These are phyloP conservation scores for Axinella damicornis DNA, from an alignment of 37 sponge, comb jelly and placozoan species.

Conservation along the genomic window DNA sequence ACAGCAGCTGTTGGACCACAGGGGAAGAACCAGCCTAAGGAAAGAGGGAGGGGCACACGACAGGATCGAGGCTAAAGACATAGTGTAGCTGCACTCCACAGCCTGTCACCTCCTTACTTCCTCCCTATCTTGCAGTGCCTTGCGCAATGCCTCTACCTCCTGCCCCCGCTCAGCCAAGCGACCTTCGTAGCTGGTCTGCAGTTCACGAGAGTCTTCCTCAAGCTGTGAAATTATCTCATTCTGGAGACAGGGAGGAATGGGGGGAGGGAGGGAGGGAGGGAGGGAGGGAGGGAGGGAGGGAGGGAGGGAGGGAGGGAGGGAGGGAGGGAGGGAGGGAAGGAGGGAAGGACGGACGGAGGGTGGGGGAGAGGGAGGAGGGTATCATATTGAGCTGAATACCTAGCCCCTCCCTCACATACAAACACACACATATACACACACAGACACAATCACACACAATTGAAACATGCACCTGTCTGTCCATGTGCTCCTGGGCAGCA, in stretches of 20 bases:
- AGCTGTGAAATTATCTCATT: slow-evolving; percentile 8
- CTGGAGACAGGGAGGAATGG: background rate
- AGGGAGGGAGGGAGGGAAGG: background rate
- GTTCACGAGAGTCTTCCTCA: slow-evolving; percentile 5
- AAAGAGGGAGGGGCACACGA: background rate
- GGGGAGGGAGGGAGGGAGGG: background rate
- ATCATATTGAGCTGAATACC: no score
- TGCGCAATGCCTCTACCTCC: background rate
- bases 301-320: background rate
- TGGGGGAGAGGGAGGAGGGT: background rate
- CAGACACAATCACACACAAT: slow-evolving; percentile 26
- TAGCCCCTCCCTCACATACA: background rate
- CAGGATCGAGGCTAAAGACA: no score
- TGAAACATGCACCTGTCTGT: slow-evolving; percentile 24
- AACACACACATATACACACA: slow-evolving; percentile 34
- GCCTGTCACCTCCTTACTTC: no score
- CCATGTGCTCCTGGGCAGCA: background rate
- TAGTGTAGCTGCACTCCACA: no score
- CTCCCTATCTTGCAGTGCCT: background rate
- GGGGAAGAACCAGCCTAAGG: background rate
- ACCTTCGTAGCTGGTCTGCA: background rate
- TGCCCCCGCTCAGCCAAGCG: background rate
- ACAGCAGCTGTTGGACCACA: slow-evolving; percentile 30
- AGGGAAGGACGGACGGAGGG: background rate
- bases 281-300: background rate